Evolutionary conservation across 2,113 vertebrate genomes (phyloP).

Genomic region (Bucco capensis): DNA sequence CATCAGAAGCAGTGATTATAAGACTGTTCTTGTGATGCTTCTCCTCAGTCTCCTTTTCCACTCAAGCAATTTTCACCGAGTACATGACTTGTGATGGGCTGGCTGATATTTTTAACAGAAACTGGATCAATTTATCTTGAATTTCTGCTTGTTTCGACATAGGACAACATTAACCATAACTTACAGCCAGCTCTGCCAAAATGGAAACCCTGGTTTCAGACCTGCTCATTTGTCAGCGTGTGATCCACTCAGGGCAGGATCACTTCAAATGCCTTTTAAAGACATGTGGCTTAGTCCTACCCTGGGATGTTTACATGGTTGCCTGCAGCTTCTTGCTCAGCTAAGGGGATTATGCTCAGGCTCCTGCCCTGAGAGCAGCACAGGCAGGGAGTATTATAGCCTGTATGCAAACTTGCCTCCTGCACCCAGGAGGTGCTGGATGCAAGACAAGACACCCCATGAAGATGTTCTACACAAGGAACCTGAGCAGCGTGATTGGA

Average conservation of each 20-base stretch:
- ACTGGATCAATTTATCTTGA: background rate
- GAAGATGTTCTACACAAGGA: background rate
- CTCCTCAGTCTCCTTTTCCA: background rate
- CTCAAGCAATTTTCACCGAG: background rate
- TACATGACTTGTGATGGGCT: background rate
- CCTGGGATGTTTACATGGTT: background rate
- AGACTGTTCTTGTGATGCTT: background rate
- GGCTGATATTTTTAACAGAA: background rate
- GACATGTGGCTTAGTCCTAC: background rate
- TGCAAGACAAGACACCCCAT: background rate
- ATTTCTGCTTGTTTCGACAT: background rate
- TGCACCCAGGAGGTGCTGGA: background rate
- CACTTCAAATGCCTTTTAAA: background rate
- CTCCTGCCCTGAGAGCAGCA: background rate
- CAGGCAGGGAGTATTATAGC: background rate
- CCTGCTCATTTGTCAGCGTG: background rate
- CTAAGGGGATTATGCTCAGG: background rate
- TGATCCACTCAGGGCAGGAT: fast-evolving
- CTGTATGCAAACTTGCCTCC: background rate
- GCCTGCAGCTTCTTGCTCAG: background rate
- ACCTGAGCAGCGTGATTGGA: fast-evolving
- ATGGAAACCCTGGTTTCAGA: background rate
- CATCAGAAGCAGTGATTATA: background rate
- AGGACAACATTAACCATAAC: background rate
- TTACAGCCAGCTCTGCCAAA: background rate